These are phyloP conservation scores for Labeo calbasu DNA, from an alignment of 2,797 vertebrate genomes.

Conservation along the genomic window DNA sequence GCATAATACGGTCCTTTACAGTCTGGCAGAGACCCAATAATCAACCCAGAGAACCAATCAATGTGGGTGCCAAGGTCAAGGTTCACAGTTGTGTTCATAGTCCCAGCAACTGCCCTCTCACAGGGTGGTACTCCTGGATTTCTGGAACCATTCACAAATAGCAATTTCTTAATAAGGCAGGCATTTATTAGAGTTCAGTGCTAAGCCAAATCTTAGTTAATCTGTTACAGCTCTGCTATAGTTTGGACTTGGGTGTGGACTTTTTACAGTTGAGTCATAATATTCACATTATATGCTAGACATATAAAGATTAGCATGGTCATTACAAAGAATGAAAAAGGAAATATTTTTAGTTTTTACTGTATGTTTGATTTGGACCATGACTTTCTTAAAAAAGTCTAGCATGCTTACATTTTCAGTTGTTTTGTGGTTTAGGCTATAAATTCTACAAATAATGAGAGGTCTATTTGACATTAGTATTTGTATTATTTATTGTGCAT, in stretches of 20 bases:
- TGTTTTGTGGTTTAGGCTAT: conserved; percentile 14
- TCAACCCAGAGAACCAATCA: conserved; percentile 40
- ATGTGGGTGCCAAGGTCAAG: conserved; percentile 43
- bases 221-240: conserved; percentile 50
- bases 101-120: conserved; percentile 39
- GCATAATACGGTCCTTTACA: conserved; percentile 37
- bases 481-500: conserved; percentile 2
- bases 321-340: conserved; percentile 51
- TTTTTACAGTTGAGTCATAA: conserved; percentile 57
- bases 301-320: conserved; percentile 55
- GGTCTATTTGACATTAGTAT: conserved; percentile 15
- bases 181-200: conserved; percentile 50
- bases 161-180: conserved; percentile 53
- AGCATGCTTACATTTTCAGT: conserved; percentile 17
- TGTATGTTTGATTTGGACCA: conserved; percentile 41
- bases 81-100: conserved; percentile 49
- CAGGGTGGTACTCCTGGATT: conserved; percentile 53
- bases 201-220: conserved; percentile 50
- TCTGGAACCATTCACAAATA: conserved; percentile 50
- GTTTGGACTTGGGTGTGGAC: conserved; percentile 48
- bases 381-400: conserved; percentile 11
- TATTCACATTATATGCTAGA: conserved; percentile 61
- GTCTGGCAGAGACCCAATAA: conserved; percentile 47
- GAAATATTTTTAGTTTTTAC: conserved; percentile 50
- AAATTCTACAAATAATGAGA: conserved; percentile 34